These are phyloP conservation scores for Tenthredo scrophulariae DNA, from an alignment of 2,888 invertebrate genomes.

Conservation along the genomic window DNA sequence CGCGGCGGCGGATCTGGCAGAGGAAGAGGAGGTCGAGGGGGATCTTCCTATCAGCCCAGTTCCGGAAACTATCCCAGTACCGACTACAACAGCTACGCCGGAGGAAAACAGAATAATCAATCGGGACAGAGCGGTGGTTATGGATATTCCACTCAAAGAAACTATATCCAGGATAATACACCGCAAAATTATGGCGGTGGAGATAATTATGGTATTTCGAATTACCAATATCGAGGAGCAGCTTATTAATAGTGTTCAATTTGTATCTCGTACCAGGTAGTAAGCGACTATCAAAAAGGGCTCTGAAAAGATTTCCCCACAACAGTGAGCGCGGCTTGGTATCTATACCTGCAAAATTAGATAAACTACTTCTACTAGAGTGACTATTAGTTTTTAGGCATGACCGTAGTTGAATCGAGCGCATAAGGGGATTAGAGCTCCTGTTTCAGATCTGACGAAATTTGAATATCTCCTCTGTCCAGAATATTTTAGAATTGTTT, in stretches of 20 bases:
- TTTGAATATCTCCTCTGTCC: slow-evolving; percentile 35
- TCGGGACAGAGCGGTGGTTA: slow-evolving; percentile 64
- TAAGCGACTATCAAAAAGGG: not conserved
- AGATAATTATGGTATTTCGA: slow-evolving; percentile 65
- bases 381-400: slow-evolving; percentile 53
- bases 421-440: slow-evolving; percentile 40
- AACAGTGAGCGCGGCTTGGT: slow-evolving; percentile 16
- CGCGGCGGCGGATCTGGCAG: slow-evolving; percentile 57
- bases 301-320: slow-evolving; percentile 30
- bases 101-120: slow-evolving; percentile 61
- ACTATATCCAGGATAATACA: slow-evolving; percentile 63
- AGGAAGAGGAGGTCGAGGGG: slow-evolving; percentile 62
- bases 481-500: slow-evolving; percentile 16
- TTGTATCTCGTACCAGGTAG: not conserved
- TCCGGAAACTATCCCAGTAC: slow-evolving; percentile 65
- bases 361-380: slow-evolving; percentile 31
- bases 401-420: slow-evolving; percentile 50
- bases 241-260: slow-evolving; percentile 63
- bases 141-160: slow-evolving; percentile 68
- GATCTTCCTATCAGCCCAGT: slow-evolving; percentile 65
- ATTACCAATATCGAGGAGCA: slow-evolving; percentile 68
- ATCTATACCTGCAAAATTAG: slow-evolving; percentile 23
- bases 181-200: slow-evolving; percentile 66
- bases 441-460: slow-evolving; percentile 38
- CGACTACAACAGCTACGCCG: slow-evolving; percentile 66